phyloP scores from a whole-genome alignment of 2,888 invertebrate genomes.

The Lamproptera curius region DNA sequence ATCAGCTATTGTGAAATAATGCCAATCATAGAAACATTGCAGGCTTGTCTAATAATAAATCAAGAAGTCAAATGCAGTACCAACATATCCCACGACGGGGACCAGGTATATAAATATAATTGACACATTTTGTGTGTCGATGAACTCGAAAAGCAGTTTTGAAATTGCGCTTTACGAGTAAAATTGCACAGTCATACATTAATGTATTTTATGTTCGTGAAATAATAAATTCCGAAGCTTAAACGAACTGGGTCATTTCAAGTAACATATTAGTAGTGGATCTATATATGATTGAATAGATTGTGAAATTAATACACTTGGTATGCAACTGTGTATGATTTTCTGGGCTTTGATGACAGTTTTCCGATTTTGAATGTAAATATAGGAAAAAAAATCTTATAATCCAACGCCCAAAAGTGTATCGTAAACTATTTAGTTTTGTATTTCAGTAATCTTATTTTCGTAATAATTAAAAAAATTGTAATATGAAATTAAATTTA shows the following conservation, averaged over 20 bases:
- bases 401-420: too few relatives aligned
- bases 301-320: background rate
- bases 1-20: constrained; percentile 9
- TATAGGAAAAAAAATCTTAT: too few relatives aligned
- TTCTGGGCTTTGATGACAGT: too few relatives aligned
- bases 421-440: too few relatives aligned
- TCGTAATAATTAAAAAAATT: too few relatives aligned
- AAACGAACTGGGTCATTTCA: constrained; percentile 5
- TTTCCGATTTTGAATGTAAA: too few relatives aligned
- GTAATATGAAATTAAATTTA: too few relatives aligned
- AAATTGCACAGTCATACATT: constrained; percentile 19
- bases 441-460: too few relatives aligned
- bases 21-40: constrained; percentile 9
- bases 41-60: constrained; percentile 13
- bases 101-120: constrained; percentile 8
- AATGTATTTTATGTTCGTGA: constrained; percentile 14
- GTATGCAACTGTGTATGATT: background rate
- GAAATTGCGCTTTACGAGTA: constrained; percentile 20
- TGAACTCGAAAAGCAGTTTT: constrained; percentile 9
- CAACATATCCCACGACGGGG: constrained; percentile 9
- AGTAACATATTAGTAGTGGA: constrained; percentile 5
- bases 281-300: background rate
- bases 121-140: constrained; percentile 9
- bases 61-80: constrained; percentile 14
- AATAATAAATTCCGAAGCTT: constrained; percentile 12